These are phyloP conservation scores for Drosophila limbata DNA, from an alignment of 2,888 invertebrate genomes.

Conservation along the genomic window DNA sequence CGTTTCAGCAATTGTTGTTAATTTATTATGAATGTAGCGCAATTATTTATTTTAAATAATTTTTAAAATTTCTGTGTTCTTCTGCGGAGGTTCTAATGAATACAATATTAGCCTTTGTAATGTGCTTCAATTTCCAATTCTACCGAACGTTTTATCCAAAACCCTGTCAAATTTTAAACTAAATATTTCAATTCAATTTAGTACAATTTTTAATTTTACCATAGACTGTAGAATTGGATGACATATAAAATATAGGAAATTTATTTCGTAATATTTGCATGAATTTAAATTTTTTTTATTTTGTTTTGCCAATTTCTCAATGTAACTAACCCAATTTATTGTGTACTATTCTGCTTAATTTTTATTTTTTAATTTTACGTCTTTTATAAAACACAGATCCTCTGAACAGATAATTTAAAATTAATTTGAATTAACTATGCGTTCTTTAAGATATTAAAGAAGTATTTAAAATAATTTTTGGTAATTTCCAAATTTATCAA, in stretches of 20 bases:
- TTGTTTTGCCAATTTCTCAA: no score
- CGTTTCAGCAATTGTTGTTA: conserved; percentile 15
- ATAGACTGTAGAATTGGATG: no score
- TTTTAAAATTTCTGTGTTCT: not conserved
- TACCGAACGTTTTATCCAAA: not conserved
- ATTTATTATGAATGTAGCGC: conserved; percentile 14
- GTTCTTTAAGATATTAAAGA: not conserved
- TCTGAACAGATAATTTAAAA: no score
- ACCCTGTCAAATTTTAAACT: not conserved
- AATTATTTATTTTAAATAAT: conserved; percentile 24
- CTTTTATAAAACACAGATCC: no score
- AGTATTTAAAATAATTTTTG: not conserved
- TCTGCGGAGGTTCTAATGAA: not conserved
- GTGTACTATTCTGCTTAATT: no score
- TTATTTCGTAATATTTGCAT: no score
- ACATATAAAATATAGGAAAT: no score
- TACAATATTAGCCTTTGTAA: not conserved
- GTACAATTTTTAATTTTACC: not conserved
- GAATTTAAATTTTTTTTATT: no score
- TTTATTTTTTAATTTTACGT: no score
- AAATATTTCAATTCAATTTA: not conserved
- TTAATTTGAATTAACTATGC: not conserved
- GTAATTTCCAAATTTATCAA: not conserved
- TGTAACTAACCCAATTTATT: no score
- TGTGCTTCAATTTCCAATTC: not conserved